Conservation (phyloP, 2,113 vertebrate species). For the Xiphophorus hellerii region DNA sequence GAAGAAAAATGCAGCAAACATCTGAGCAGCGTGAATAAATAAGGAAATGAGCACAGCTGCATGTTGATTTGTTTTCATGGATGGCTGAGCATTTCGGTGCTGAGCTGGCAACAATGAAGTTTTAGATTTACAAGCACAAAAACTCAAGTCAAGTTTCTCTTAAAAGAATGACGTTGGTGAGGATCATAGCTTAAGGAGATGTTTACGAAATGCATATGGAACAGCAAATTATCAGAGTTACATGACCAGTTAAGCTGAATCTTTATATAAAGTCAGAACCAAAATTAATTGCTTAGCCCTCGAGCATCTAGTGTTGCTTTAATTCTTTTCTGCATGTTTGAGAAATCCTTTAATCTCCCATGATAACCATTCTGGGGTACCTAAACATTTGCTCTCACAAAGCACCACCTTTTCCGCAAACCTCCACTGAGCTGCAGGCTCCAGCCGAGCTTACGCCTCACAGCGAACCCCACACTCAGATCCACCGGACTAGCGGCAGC, state of each 20-base stretch:
- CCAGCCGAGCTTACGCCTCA: too few species aligned
- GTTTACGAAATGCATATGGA: neutral
- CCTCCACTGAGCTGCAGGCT: too few species aligned
- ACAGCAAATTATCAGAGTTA: neutral
- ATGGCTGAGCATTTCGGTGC: constrained; percentile 29
- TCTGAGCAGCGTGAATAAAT: constrained; percentile 50
- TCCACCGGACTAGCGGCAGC: too few species aligned
- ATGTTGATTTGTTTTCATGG: constrained; percentile 59
- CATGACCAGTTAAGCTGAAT: neutral
- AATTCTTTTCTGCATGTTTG: too few species aligned
- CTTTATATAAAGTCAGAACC: too few species aligned
- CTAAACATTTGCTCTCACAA: too few species aligned
- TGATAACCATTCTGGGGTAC: too few species aligned
- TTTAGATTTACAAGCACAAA: constrained; percentile 23
- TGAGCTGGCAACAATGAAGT: constrained; percentile 48
- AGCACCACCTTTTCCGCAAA: too few species aligned
- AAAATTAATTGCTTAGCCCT: too few species aligned
- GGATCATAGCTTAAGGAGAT: constrained; percentile 1
- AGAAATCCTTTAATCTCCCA: too few species aligned
- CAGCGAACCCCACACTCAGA: too few species aligned
- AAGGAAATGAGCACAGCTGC: constrained; percentile 38
- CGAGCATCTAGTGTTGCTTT: too few species aligned
- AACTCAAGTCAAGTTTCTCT: constrained; percentile 3
- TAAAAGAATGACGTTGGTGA: neutral
- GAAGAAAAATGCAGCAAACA: constrained; percentile 28